Evolutionary conservation across 2,888 invertebrate species (phyloP), one percentile per base, ranked within the genome.

Genomic region (Dinocampus coccinellae): DNA sequence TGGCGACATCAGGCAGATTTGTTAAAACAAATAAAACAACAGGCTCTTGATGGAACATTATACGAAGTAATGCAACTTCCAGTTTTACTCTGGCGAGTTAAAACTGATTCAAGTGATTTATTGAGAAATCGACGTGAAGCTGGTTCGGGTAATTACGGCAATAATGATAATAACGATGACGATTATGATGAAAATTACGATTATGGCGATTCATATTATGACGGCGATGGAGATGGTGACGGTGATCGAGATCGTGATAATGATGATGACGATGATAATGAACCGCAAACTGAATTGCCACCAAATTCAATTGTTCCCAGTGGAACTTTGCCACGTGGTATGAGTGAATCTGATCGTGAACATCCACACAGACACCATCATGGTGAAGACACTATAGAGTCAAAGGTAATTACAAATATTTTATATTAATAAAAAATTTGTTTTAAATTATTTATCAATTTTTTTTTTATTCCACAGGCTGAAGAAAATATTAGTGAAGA

Each of bases 31-130:
- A 86, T 94, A 11, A 90, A 93, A 73, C 91, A 92, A 63, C 92
- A 93, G 78, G 90, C 94, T 0, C 89, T 90, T 3, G 94, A 94
- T 81, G 95, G 95, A 0, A 92, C 92, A 0, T 89, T 95, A 67
- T 89, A 92, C 22, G 91, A 92, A 82, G 90, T 93, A 11, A 82
- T 94, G 63, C 90, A 92, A 29, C 88, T 93, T 80, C 93, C 94
- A 0, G 90, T 94, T 16, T 88, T 93, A 36, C 92, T 93, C 26
- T 95, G 94, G 94, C 90, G 92, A 69, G 91, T 93, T 0, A 83
- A 78, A 53, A 82, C 80, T 11, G 81, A 86, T 10, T 70, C 76
- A 7, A 79, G 81, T 24, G 73, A 79, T 22, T 75, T 81, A n/a
- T 65, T 82, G 64, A 81, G 87, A 36, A 83, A 83, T 72, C 82